Evolutionary conservation across 35 echinoderm and acorn worm species (phyloP).

Genomic region (Holothuria glaberrima): DNA sequence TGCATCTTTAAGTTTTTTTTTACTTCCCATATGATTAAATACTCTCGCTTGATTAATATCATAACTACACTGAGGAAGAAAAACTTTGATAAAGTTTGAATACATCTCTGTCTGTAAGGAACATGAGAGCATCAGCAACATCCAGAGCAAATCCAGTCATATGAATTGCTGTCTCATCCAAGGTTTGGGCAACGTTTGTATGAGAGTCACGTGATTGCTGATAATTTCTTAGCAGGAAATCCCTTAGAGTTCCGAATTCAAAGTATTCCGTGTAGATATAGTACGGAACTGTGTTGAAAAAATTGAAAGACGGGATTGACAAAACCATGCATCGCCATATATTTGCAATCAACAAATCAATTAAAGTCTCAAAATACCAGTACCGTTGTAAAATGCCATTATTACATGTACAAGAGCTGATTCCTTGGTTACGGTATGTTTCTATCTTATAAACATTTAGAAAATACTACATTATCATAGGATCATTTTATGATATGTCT

Average conservation of each 20-base stretch:
- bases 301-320: not conserved
- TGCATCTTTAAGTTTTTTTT: too few relatives aligned
- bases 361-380: too few relatives aligned
- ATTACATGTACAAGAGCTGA: too few relatives aligned
- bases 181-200: not conserved
- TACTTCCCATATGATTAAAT: too few relatives aligned
- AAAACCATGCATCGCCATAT: too few relatives aligned
- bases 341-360: too few relatives aligned
- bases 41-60: too few relatives aligned
- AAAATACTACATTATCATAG: too few relatives aligned
- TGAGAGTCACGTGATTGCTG: not conserved
- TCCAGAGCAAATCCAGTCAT: slow-evolving; percentile 17
- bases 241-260: slow-evolving; percentile 24
- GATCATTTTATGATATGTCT: too few relatives aligned
- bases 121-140: not conserved
- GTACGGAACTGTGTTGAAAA: not conserved
- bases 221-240: slow-evolving; percentile 24
- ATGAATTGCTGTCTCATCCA: not conserved
- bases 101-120: slow-evolving; percentile 5
- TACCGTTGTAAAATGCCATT: too few relatives aligned
- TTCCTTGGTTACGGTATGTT: too few relatives aligned
- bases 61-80: not conserved
- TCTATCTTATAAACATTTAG: too few relatives aligned
- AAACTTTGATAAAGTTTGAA: not conserved
- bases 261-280: slow-evolving; percentile 29